phyloP scores from a whole-genome alignment of 64 coral and sea anemone genomes.

The Montipora sp. region DNA sequence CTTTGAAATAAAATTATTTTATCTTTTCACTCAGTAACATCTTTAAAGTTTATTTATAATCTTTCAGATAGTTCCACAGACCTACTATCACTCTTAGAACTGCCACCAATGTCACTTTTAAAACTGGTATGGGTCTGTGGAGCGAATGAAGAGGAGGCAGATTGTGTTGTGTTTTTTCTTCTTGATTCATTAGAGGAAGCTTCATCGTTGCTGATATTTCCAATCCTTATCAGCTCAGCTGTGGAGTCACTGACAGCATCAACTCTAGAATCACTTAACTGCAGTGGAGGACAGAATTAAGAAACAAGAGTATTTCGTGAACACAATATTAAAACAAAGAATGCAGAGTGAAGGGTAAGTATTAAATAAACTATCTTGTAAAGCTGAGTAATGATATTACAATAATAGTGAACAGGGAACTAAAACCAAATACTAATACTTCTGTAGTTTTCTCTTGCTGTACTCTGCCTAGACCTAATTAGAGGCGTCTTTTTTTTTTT shows the following conservation, averaged over 20 bases:
- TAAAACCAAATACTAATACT: too few species aligned
- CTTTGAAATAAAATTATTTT: neutral
- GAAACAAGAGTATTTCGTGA: neutral
- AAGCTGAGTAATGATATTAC: too few species aligned
- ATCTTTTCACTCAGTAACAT: neutral
- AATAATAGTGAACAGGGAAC: too few species aligned
- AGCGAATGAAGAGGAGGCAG: neutral
- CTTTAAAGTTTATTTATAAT: neutral
- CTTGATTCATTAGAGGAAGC: neutral
- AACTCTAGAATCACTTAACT: slow-evolving; percentile 17
- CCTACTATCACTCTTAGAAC: neutral
- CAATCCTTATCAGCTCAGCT: slow-evolving; percentile 82
- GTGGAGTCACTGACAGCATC: slow-evolving; percentile 81
- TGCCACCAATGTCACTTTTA: neutral
- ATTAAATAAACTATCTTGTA: neutral
- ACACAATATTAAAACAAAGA: neutral
- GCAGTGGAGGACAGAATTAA: neutral
- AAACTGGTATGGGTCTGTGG: neutral
- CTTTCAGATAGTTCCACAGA: neutral
- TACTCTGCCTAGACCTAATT: too few species aligned
- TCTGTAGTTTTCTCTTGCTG: too few species aligned
- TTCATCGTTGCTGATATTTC: slow-evolving; percentile 38
- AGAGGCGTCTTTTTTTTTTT: too few species aligned
- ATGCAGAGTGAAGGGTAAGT: neutral
- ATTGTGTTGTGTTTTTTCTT: neutral